A percentile compares a stretch with the other conserved stretches of the same genome.
phyloP scores from a whole-genome alignment of 1,140 invertebrate genomes.

The Scaptodrosophila lebanonensis region DNA sequence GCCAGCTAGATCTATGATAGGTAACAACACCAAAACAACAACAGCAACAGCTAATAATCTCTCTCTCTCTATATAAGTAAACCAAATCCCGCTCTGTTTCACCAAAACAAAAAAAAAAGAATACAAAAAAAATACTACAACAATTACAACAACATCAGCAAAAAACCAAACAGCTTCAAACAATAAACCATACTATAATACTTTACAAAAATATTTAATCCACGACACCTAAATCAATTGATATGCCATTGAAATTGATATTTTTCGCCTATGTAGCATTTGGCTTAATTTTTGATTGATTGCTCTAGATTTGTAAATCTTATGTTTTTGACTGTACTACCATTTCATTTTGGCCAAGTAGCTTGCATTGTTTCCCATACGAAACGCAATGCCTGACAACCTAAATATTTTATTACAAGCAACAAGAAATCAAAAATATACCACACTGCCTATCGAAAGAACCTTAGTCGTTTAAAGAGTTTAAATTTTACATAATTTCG shows the following conservation, averaged over 20 bases:
- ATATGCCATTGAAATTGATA: no score
- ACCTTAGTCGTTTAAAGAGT: slow-evolving; percentile 8
- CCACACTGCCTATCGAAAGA: slow-evolving; percentile 20
- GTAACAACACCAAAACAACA: slow-evolving; percentile 79
- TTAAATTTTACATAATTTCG: slow-evolving; percentile 4
- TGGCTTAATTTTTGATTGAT: no score
- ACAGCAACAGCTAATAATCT: background rate
- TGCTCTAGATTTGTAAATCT: no score
- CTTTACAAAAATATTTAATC: background rate
- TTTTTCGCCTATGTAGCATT: no score
- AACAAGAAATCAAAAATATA: slow-evolving; percentile 35
- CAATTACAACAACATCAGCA: slow-evolving; percentile 17
- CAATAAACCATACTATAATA: slow-evolving; percentile 32
- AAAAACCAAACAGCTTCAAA: slow-evolving; percentile 20
- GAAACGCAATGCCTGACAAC: background rate
- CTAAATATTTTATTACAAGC: slow-evolving; percentile 5
- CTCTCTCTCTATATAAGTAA: no score
- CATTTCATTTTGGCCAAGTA: no score
- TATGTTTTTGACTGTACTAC: no score
- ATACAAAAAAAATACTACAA: background rate
- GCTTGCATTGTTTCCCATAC: slow-evolving; percentile 2
- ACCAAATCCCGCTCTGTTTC: no score
- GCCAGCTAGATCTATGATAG: slow-evolving; percentile 91
- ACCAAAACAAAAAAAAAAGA: no score
- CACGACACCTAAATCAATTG: no score